phyloP scores from a whole-genome alignment of 2,888 invertebrate genomes.

The Agrochola litura region DNA sequence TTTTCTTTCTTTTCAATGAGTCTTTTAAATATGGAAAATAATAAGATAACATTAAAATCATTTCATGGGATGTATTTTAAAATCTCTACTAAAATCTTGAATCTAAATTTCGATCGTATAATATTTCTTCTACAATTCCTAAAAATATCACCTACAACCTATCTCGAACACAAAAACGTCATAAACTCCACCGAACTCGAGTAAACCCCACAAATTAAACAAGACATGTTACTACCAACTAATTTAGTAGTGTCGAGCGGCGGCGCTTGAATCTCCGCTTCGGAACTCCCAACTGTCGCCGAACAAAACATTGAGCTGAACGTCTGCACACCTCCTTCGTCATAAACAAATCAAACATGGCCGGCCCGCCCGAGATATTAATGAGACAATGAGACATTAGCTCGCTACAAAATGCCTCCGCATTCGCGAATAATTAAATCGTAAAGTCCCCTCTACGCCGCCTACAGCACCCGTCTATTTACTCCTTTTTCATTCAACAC shows the following conservation, averaged over 20 bases:
- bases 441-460: conserved; percentile 90
- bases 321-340: conserved; percentile 83
- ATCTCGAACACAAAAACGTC: conserved; percentile 6
- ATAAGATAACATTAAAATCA: background rate
- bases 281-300: conserved; percentile 65
- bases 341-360: conserved; percentile 91
- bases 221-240: conserved; percentile 57
- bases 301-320: conserved; percentile 73
- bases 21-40: background rate
- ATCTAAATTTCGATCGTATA: conserved; percentile 4
- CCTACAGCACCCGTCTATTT: conserved; percentile 89
- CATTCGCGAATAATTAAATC: conserved; percentile 91
- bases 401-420: conserved; percentile 90
- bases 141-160: conserved; percentile 12
- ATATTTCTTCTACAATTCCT: background rate
- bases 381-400: conserved; percentile 91
- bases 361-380: conserved; percentile 89
- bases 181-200: conserved; percentile 28
- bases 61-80: background rate
- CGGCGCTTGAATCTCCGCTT: conserved; percentile 67
- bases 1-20: background rate
- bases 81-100: background rate
- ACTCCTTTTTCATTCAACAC: conserved; percentile 91
- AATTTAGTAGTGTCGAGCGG: conserved; percentile 56
- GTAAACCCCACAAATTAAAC: conserved; percentile 47